Evolutionary conservation across 2,888 invertebrate species (phyloP).

Genomic region (Pterostichus niger): DNA sequence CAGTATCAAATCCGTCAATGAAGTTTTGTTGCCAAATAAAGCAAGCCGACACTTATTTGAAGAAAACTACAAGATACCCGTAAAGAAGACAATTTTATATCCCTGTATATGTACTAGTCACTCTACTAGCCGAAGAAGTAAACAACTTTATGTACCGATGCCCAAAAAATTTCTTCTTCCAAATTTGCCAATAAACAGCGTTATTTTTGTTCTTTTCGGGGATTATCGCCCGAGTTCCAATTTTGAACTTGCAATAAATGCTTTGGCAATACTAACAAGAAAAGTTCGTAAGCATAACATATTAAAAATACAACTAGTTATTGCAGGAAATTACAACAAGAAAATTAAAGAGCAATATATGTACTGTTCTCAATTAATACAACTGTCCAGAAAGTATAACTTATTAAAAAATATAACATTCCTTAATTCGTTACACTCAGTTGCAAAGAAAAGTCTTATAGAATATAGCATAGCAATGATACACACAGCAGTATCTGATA

Average conservation of each 20-base stretch:
- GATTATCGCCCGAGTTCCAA: not conserved
- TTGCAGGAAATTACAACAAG: not conserved
- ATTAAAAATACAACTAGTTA: not conserved
- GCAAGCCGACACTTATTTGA: not conserved
- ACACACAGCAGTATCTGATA: not conserved
- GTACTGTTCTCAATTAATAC: not conserved
- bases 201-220: not conserved
- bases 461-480: not conserved
- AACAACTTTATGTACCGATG: not conserved
- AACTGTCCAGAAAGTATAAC: not conserved
- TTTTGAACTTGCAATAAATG: slow-evolving; percentile 1
- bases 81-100: not conserved
- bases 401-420: not conserved
- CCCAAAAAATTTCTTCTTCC: not conserved
- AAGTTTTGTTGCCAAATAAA: not conserved
- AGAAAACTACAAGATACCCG: too few relatives aligned
- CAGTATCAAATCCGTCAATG: not conserved
- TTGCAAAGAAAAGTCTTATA: slow-evolving; percentile 4
- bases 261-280: not conserved
- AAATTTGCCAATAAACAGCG: not conserved
- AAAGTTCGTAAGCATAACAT: not conserved
- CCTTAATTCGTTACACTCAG: not conserved
- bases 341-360: not conserved
- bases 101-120: not conserved
- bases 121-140: not conserved